Evolutionary conservation across 2,888 invertebrate genomes (phyloP), one percentile per base, ranked within the genome.

Genomic region (Antheraea yamamai): DNA sequence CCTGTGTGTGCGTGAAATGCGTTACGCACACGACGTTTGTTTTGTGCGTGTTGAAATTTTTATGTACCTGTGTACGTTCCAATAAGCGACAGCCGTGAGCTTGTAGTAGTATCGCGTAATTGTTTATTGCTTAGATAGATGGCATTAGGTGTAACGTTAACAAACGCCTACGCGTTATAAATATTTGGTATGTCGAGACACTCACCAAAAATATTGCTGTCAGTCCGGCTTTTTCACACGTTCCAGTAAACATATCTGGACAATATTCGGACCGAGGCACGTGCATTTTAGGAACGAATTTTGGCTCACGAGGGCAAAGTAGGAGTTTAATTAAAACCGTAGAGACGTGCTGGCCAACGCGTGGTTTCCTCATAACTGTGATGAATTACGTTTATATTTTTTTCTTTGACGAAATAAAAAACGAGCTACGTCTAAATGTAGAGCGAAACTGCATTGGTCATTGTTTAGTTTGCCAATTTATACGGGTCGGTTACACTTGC

Each of bases 401-500:
- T 92, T 89, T 88, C 90, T 86, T 84, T 85, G 87, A 90, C 92
- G 81, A 88, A 86, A 88, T 87, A 89, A 92, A 92, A 93, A 93
- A 91, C 91, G 88, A 88, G 86, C 89, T 91, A 89, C 92, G 87
- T 88, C 89, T 92, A 93, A 94, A 94, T 93, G 91, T 94, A 84
- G 90, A 93, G 88, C 90, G 90, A 92, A 92, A 95, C 95, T 95
- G 95, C 91, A 90, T 86, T 82, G 85, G 85, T 89, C 88, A 94
- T 93, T 95, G 95, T 95, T 95, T 95, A 92, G 94, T 93, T 94
- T 91, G 91, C 93, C 95, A 95, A 94, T 95, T 95, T 95, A 95
- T 95, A 95, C 94, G 93, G 91, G 90, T 94, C 91, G 93, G 94
- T 94, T 95, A 94, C 95, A 95, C 89, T 93, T 91, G 90, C 84